A percentile compares a stretch with the other conserved stretches of the same genome.
Conservation (phyloP, 53 echinoderm and acorn worm species). For the Crossaster papposus region DNA sequence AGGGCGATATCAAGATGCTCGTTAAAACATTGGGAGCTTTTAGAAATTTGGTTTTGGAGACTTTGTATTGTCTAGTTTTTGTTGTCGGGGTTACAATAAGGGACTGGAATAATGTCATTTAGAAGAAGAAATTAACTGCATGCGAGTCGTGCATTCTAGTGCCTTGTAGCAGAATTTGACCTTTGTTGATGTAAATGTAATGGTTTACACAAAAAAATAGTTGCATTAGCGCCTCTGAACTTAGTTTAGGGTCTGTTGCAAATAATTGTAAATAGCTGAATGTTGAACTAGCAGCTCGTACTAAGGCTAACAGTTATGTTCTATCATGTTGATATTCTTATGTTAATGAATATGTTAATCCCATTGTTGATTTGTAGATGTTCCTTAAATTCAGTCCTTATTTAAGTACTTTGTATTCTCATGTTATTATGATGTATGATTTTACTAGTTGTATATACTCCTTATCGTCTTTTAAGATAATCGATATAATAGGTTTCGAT, state of each 20-base stretch:
- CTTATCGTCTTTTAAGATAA: slow-evolving; percentile 11
- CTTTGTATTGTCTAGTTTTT: not conserved
- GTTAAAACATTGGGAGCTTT: not conserved
- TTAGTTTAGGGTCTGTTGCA: not conserved
- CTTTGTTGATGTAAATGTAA: not conserved
- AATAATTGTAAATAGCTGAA: not conserved
- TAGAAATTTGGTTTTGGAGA: not conserved
- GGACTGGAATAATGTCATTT: not conserved
- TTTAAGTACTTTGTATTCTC: slow-evolving; percentile 26
- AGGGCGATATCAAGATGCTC: not conserved
- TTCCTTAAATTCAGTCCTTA: not conserved
- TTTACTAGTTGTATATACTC: slow-evolving; percentile 52
- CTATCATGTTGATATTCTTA: not conserved
- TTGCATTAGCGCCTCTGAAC: not conserved
- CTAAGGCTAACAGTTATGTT: not conserved
- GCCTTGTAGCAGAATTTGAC: not conserved
- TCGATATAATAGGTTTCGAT: slow-evolving; percentile 5
- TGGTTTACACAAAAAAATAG: not conserved
- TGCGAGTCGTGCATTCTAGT: not conserved
- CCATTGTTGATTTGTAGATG: slow-evolving; percentile 4
- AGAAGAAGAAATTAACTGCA: not conserved
- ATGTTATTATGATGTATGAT: not conserved
- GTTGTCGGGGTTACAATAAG: not conserved
- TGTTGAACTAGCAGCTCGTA: not conserved
- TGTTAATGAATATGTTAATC: not conserved